Evolutionary conservation across 2,797 vertebrate species (phyloP), one percentile per base, ranked within the genome.

Genomic region (Naso thynnoides): DNA sequence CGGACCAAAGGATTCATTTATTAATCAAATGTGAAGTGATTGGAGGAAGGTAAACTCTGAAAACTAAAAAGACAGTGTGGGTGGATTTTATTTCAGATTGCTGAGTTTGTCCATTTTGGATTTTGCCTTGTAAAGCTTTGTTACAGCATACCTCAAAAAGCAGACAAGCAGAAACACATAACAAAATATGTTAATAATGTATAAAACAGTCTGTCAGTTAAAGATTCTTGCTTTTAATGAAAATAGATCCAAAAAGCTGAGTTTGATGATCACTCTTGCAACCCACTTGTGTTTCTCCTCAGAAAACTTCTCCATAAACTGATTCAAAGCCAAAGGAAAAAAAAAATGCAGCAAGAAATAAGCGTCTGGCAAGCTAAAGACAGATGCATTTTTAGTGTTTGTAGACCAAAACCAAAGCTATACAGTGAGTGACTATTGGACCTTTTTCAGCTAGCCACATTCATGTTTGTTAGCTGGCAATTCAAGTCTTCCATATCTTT

Each of bases 1-100:
- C n/a, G 15, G 39, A 48, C 29, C 23, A 29, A 53, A 70, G 58
- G 38, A 69, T 77, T 79, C 26, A 67, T 74, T 77, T 0, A 36
- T 38, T 45, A 23, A 33, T 65, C 19, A 54, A 49, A 70, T 80
- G 13, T 54, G 27, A n/a, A 64, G 18, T 59, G 1, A 73, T 33
- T 57, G 3, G 0, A 23, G 55, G 31, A 62, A 31, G 39, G 23
- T 27, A 10, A 11, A 54, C 36, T 31, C 13, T 44, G 19, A 67
- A 44, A 55, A 29, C 42, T 14, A 36, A 3, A 27, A 7, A 5
- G 33, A 56, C n/a, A n/a, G n/a, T n/a, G n/a, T n/a, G n/a, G 33
- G 6, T 42, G 48, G n/a, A 31, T 76, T 58, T 69, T 4, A 77
- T 74, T 41, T 45, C 24, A 57, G 36, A 14, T 16, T 31, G 24